Percentiles rank a stretch among this genome's conserved stretches.
Conservation (phyloP, 2,797 vertebrate species). For the Lagorchestes hirsutus region DNA sequence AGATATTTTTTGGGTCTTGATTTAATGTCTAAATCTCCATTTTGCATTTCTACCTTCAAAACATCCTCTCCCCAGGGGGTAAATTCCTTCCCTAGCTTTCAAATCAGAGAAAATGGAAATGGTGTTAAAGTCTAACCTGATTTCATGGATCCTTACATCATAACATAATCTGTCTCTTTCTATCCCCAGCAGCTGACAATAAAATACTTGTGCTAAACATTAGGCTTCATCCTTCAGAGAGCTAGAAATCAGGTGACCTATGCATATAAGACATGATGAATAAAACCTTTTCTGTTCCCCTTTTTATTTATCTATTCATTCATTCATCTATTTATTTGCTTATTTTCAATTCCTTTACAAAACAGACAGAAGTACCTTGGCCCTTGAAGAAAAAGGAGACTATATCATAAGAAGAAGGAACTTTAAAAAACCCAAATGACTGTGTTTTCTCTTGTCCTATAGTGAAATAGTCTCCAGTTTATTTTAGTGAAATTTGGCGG, state of each 20-base stretch:
- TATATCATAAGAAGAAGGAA: background rate
- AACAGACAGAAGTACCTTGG: conserved; percentile 2
- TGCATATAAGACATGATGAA: conserved; percentile 17
- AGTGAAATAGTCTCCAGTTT: background rate
- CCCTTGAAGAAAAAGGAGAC: conserved; percentile 25
- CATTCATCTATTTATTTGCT: conserved; percentile 20
- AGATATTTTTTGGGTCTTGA: conserved; percentile 11
- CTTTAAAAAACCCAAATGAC: background rate
- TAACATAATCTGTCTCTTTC: conserved; percentile 59
- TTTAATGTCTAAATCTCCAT: conserved; percentile 39
- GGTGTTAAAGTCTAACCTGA: conserved; percentile 61
- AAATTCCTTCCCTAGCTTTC: conserved; percentile 59
- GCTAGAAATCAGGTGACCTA: conserved; percentile 63
- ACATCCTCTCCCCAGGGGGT: conserved; percentile 30
- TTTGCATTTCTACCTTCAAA: conserved; percentile 73
- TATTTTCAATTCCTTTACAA: conserved; percentile 27
- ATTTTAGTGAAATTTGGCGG: background rate
- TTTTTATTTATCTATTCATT: background rate
- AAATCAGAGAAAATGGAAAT: conserved; percentile 54
- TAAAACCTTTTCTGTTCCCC: background rate
- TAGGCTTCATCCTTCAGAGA: conserved; percentile 57
- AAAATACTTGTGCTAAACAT: conserved; percentile 60
- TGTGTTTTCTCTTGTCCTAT: background rate
- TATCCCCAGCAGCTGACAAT: conserved; percentile 31
- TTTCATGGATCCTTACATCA: conserved; percentile 57